Conservation (phyloP, 2,113 vertebrate genomes). For the Strix uralensis region DNA sequence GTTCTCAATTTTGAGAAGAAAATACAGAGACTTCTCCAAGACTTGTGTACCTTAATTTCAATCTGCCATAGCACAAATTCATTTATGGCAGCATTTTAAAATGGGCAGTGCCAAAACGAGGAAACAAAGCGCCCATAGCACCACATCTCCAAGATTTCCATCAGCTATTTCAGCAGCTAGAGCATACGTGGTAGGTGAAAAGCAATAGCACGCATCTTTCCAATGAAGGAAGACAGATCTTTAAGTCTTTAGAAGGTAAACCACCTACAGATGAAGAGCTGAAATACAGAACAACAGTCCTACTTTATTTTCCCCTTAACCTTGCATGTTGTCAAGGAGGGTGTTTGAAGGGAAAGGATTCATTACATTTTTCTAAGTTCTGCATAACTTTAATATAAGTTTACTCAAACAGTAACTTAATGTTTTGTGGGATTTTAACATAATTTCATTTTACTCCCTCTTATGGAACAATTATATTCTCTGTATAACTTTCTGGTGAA, state of each 20-base stretch:
- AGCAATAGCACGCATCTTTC: neutral
- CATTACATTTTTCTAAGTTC: neutral
- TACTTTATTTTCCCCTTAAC: neutral
- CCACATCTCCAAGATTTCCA: neutral
- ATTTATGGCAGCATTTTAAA: neutral
- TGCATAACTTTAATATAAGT: neutral
- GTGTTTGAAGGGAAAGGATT: neutral
- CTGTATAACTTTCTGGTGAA: neutral
- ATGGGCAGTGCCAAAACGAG: neutral
- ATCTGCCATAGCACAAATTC: neutral
- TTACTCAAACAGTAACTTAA: neutral
- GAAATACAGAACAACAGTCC: neutral
- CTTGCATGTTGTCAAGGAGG: neutral
- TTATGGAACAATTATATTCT: neutral
- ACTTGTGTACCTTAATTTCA: neutral
- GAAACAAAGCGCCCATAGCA: neutral
- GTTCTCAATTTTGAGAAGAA: neutral
- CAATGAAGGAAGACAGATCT: neutral
- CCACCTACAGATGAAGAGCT: constrained; percentile 26
- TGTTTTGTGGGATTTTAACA: neutral
- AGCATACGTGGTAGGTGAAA: neutral
- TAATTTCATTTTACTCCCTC: neutral
- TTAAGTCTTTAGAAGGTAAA: neutral
- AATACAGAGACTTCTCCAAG: neutral
- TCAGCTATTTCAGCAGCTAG: neutral